These are phyloP conservation scores for Chlorodrepanis virens DNA, from an alignment of 2,113 vertebrate genomes.

Conservation along the genomic window DNA sequence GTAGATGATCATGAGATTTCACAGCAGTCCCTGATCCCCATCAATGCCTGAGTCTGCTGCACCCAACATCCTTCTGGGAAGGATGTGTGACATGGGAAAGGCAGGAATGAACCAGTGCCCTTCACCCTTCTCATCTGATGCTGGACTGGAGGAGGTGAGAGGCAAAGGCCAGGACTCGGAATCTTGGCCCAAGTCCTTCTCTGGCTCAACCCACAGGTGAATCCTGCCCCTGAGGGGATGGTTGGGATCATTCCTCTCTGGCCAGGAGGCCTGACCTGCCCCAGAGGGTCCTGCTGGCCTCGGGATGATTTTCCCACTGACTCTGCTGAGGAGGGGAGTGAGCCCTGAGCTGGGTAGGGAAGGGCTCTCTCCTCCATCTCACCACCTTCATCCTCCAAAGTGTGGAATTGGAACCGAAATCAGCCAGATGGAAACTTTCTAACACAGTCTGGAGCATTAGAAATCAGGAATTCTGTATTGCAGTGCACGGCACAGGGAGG, in stretches of 20 bases:
- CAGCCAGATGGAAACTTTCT: background rate
- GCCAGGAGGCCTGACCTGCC: background rate
- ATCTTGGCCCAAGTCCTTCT: background rate
- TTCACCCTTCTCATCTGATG: background rate
- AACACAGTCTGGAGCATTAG: too few species aligned
- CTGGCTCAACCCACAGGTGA: background rate
- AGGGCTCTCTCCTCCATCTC: background rate
- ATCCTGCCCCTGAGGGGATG: fast-evolving
- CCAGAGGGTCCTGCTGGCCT: background rate
- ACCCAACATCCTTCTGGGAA: background rate
- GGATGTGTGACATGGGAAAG: fast-evolving
- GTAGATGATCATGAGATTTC: background rate
- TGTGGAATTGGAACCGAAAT: fast-evolving
- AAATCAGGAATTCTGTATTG: background rate
- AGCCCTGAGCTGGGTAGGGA: background rate
- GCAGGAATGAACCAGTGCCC: background rate
- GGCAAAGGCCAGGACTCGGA: background rate
- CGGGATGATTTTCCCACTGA: fast-evolving
- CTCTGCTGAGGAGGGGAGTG: background rate
- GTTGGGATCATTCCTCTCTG: fast-evolving
- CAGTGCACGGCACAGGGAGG: background rate
- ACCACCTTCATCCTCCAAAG: background rate
- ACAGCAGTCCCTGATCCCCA: background rate
- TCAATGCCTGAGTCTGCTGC: background rate
- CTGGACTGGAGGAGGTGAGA: background rate